Base-by-base conservation (phyloP, 2,888 invertebrate genomes). In the Coelopa pilipes region DNA sequence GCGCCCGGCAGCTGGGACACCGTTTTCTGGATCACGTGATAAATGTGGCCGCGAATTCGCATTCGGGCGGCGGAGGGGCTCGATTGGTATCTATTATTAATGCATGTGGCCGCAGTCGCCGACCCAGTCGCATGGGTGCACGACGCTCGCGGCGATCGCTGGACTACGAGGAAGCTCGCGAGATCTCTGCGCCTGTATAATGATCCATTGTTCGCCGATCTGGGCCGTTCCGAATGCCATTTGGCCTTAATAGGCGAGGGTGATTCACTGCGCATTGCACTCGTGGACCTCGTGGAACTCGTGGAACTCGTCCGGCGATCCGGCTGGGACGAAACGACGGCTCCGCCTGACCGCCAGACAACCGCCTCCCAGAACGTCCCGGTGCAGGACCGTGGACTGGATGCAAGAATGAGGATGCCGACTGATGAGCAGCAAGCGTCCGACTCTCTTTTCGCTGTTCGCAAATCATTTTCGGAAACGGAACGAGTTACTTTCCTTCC, bases 191-290 rank as follows among this genome's bases (percentile, higher is more conserved):
- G 78, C 75, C 78, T 79, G 83, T 84, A 86, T 85, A 85, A 85
- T 85, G 84, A 85, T 85, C 84, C 84, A 85, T 85, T 85, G 84
- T 85, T 85, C 83, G 85, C 82, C 49, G 60, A 85, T 84, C 82
- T 84, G 83, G 83, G 84, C 85, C 84, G 85, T 83, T 84, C 83
- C 82, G 83, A 84, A 85, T 84, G 84, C 81, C 81, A 76, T 75
- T 74, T 70, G 71, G 74, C 80, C 79, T 79, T 78, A 79, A 79
- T 78, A 77, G 78, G 80, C 68, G 71, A 74, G 73, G 78, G 75
- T 78, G 79, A 79, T 77, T 79, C 78, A 79, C 77, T 72, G 78
- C 75, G 72, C 67, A 72, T 45, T 24, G 46, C n/a, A 53, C 57
- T n/a, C 17, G 46, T 11, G 19, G 46, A 57, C 13, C 57, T 12